Evolutionary conservation across 2,797 vertebrate species (phyloP).

Genomic region (Halcyon smyrnensis): DNA sequence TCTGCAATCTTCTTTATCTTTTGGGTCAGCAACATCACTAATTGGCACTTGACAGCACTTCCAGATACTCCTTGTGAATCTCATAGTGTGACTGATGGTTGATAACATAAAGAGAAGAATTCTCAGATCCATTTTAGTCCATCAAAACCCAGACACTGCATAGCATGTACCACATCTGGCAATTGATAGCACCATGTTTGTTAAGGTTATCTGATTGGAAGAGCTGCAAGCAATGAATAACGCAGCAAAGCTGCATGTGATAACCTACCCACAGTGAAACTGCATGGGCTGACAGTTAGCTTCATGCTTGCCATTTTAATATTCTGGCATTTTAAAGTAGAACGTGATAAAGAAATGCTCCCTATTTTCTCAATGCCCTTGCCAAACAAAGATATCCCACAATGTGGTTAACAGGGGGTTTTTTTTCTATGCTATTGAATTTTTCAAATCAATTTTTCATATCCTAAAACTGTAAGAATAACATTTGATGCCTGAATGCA

Average conservation of each 20-base stretch:
- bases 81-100: slow-evolving; percentile 43
- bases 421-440: not conserved
- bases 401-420: not conserved
- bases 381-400: not conserved
- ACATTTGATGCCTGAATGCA: not conserved
- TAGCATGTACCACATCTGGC: slow-evolving; percentile 24
- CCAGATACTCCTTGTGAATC: slow-evolving; percentile 59
- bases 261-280: slow-evolving; percentile 39
- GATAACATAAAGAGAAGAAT: slow-evolving; percentile 60
- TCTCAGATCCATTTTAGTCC: slow-evolving; percentile 24
- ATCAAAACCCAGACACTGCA: not conserved
- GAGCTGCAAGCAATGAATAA: slow-evolving; percentile 45
- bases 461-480: not conserved
- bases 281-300: not conserved
- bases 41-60: slow-evolving; percentile 74
- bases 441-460: not conserved
- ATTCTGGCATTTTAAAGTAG: not conserved
- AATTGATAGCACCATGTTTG: slow-evolving; percentile 55
- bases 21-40: slow-evolving; percentile 69
- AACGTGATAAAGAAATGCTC: not conserved
- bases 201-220: slow-evolving; percentile 52
- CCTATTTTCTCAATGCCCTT: not conserved
- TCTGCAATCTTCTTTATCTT: slow-evolving; percentile 65
- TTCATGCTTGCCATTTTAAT: slow-evolving; percentile 22
- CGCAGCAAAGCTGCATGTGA: slow-evolving; percentile 24